Evolutionary conservation across 2,113 vertebrate species (phyloP).

Genomic region (Sporophila hypoxantha): DNA sequence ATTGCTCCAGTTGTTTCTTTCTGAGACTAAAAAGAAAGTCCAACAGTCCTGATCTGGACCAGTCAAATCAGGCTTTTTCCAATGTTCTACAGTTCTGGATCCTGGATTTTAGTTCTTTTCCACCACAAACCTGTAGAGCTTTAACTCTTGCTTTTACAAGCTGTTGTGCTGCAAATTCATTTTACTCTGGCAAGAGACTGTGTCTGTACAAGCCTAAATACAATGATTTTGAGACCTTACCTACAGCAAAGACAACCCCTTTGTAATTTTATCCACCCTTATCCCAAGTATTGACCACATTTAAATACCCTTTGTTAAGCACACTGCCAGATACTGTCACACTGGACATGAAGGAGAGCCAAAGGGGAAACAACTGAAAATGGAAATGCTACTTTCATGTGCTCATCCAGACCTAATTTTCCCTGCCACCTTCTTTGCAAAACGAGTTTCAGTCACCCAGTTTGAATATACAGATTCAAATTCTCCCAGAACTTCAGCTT

Average conservation of each 20-base stretch:
- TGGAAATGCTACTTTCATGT: neutral
- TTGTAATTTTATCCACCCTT: neutral
- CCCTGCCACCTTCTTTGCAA: neutral
- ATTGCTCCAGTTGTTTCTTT: neutral
- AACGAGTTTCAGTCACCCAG: neutral
- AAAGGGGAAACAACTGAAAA: neutral
- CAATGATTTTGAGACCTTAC: neutral
- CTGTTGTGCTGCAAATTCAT: neutral
- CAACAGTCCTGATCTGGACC: neutral
- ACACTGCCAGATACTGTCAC: neutral
- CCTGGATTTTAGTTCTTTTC: neutral
- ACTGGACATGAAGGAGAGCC: neutral
- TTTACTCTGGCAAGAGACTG: neutral
- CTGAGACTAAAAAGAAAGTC: neutral
- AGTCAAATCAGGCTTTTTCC: neutral
- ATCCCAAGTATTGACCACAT: neutral
- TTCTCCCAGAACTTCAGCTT: neutral
- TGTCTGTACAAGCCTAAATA: neutral
- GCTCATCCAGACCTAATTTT: neutral
- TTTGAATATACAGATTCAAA: neutral
- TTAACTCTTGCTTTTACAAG: neutral
- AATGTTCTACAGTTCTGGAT: neutral
- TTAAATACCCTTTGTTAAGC: neutral
- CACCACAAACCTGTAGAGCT: neutral
- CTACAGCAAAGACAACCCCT: neutral